Percentiles rank a stretch among this genome's conserved stretches.
Conservation (phyloP, 2,797 vertebrate species). For the Darevskia nairensis region DNA sequence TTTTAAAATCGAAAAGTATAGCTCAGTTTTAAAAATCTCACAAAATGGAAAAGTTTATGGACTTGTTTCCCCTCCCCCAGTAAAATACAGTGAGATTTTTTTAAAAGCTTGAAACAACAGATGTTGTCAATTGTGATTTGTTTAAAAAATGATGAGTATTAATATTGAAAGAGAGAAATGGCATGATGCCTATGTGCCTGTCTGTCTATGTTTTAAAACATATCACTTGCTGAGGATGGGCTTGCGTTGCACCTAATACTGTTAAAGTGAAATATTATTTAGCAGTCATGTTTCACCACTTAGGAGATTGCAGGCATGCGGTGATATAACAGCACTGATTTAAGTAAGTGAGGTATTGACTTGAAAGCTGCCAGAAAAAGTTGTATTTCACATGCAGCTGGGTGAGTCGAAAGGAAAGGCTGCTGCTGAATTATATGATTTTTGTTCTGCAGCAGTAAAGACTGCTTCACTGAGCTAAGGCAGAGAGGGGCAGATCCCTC, state of each 20-base stretch:
- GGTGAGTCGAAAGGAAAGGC: constrained; percentile 40
- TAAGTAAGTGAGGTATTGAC: constrained; percentile 4
- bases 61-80: constrained; percentile 34
- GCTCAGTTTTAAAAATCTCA: not conserved
- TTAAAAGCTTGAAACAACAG: constrained; percentile 23
- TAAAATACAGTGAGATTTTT: constrained; percentile 33
- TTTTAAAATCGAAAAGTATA: not conserved
- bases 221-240: constrained; percentile 27
- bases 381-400: constrained; percentile 30
- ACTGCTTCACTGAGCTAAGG: constrained; percentile 39
- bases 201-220: constrained; percentile 7
- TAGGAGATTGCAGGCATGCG: constrained; percentile 19
- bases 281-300: constrained; percentile 39
- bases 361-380: constrained; percentile 25
- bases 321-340: not conserved
- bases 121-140: constrained; percentile 36
- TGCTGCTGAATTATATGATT: constrained; percentile 38
- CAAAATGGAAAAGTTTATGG: not conserved
- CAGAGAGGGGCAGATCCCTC: not conserved
- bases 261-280: not conserved
- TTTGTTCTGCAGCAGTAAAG: constrained; percentile 40
- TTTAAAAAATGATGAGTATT: not conserved
- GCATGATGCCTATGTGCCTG: not conserved
- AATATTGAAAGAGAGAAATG: not conserved
- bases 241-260: not conserved